Evolutionary conservation across 2,797 vertebrate genomes (phyloP).

Genomic region (Erethizon dorsatum): DNA sequence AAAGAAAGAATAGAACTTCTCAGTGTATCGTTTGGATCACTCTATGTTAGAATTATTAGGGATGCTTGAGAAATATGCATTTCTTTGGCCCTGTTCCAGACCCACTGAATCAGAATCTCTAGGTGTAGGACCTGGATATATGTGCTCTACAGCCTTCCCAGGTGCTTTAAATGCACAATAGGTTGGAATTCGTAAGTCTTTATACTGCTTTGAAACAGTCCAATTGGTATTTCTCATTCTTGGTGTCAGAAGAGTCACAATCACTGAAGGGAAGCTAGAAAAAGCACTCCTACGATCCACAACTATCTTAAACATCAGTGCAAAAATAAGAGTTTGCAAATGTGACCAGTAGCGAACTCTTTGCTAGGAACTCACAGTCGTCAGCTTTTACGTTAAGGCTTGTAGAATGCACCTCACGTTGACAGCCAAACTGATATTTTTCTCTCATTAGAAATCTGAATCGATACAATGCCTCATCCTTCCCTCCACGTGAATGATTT

Average conservation of each 20-base stretch:
- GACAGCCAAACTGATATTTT: conserved; percentile 30
- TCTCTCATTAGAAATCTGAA: conserved; percentile 70
- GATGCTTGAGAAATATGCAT: conserved; percentile 2
- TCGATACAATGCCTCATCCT: not conserved
- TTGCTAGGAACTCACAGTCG: not conserved
- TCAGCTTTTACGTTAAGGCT: not conserved
- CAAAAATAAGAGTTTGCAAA: not conserved
- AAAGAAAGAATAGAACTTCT: conserved; percentile 55
- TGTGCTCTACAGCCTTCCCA: not conserved
- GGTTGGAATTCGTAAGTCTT: conserved; percentile 7
- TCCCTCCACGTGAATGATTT: not conserved
- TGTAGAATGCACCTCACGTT: not conserved
- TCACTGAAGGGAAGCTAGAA: conserved; percentile 9
- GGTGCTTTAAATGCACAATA: not conserved
- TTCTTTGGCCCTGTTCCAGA: not conserved
- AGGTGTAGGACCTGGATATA: not conserved
- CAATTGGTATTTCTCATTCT: not conserved
- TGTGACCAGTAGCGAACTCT: not conserved
- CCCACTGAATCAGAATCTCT: not conserved
- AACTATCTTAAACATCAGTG: conserved; percentile 18
- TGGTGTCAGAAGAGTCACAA: not conserved
- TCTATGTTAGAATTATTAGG: not conserved
- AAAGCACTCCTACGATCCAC: not conserved
- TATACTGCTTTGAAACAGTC: not conserved
- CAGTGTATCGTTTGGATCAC: not conserved